phyloP scores from a whole-genome alignment of 2,797 vertebrate species.

The Tarsius wallacei region DNA sequence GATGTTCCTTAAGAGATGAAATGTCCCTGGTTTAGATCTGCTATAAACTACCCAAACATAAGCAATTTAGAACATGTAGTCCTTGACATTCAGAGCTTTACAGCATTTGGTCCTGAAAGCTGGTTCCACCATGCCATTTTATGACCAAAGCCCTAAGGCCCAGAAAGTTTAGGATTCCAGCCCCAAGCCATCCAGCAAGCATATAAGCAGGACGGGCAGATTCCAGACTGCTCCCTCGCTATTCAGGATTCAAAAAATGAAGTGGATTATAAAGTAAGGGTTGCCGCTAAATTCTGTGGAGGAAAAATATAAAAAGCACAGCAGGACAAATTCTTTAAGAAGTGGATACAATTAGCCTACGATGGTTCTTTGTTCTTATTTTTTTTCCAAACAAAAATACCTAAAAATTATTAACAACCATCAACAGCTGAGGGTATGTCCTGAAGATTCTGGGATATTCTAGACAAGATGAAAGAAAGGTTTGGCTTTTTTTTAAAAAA shows the following conservation, averaged over 20 bases:
- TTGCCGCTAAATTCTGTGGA: not conserved
- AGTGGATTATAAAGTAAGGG: not conserved
- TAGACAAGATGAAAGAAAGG: not conserved
- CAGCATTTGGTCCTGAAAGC: not conserved
- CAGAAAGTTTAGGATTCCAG: not conserved
- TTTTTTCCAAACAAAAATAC: slow-evolving; percentile 54
- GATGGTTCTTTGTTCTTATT: not conserved
- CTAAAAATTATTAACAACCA: slow-evolving; percentile 44
- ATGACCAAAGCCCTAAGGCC: not conserved
- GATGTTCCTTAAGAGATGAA: not conserved
- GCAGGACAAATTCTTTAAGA: slow-evolving; percentile 6
- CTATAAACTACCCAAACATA: not conserved
- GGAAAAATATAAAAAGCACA: not conserved
- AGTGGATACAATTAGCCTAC: not conserved
- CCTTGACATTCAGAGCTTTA: not conserved
- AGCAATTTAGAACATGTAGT: not conserved
- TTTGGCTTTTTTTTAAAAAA: not conserved
- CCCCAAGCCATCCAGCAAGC: not conserved
- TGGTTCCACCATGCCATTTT: not conserved
- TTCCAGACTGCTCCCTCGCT: no score
- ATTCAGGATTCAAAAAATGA: not conserved
- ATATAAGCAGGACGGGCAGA: not conserved
- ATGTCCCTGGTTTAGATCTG: not conserved
- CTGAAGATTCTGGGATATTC: not conserved
- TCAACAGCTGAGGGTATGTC: not conserved